Evolutionary conservation across 2,888 invertebrate species (phyloP), one percentile per base, ranked within the genome.

Genomic region (Drosophila nr. perissopoda): DNA sequence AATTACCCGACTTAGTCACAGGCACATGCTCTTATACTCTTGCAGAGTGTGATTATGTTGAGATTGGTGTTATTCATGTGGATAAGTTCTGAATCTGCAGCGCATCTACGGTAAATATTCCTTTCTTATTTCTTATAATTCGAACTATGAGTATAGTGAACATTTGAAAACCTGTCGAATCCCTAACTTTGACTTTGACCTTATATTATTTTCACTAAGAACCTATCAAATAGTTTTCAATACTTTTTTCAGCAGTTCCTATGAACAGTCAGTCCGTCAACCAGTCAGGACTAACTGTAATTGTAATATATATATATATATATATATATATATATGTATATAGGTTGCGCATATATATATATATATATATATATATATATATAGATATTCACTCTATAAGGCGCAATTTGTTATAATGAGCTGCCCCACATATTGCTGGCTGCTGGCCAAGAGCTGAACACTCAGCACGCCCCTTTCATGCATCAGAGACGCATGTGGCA

Each of bases 381-480:
- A 21, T 38, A 21, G 33, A 53, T n/a, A 52, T 33, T 11, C n/a
- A 42, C n/a, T 29, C 1, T 36, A 51, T 36, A 51, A 27, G 36
- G 33, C 42, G 13, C 27, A 34, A 34, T 69, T 69, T 70, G 60
- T 48, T 70, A 33, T 60, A 69, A 61, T 61, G 31, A 59, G 56
- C 34, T 73, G 76, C 76, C 68, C 78, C 74, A 63, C 67, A 73
- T 67, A 60, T 21, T 21, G 60, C 61, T 78, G 75, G 75, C 74
- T 40, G 31, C 34, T n/a, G 45, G 78, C 75, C 75, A 76, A 76
- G 31, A 62, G 38, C 36, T 49, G 36, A 57, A 49, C 33, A 53
- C 49, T 38, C 60, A 59, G 38, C 59, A 51, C 72, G 54, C 72
- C 51, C 59, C 60, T 53, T 48, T 56, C 56, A 40, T 33, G 62